Evolutionary conservation across 2,888 invertebrate genomes (phyloP), one percentile per base, ranked within the genome.

Genomic region (Emesis castigata): DNA sequence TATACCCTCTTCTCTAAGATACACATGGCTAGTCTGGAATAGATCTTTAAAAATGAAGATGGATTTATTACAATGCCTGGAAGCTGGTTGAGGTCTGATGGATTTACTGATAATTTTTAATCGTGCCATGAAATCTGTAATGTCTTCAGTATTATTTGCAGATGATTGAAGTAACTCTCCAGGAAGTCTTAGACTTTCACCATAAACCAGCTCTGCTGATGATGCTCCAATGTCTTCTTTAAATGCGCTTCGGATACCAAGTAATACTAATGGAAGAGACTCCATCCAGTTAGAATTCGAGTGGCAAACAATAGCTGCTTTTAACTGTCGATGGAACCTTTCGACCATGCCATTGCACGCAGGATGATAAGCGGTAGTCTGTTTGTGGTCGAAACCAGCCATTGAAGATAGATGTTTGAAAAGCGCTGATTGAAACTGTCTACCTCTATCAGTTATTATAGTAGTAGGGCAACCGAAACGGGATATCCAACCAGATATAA

Each of bases 401-500:
- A 48, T 61, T 69, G 18, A 14, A 7, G 77, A 48, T n/a, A 78
- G n/a, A 14, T 18, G 14, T 26, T 77, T 58, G 20, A 80, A 75
- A 7, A 81, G 62, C 4, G 65, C 61, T 7, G 75, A 75, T 22
- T 78, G 75, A n/a, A 78, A 90, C 70, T 92, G 92, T 29, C 72
- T 44, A 18, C 79, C 76, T 22, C 70, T 39, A 44, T 80, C 73
- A 1, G 69, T 73, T 5, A 73, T 64, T 18, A 77, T 72, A 16
- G 48, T 29, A 3, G 64, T 69, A 9, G 77, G 77, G n/a, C 79
- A 80, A 11, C 80, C 80, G 31, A 72, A 77, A 3, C 77, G 69
- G 0, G 79, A 62, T 8, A 88, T 88, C 90, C 89, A 4, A 88
- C 79, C 44, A 81, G 79, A 0, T 91, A 91, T 1, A 91, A 39